Evolutionary conservation across 1,140 invertebrate genomes (phyloP), one percentile per base, ranked within the genome.

Genomic region (Bombus vancouverensis): DNA sequence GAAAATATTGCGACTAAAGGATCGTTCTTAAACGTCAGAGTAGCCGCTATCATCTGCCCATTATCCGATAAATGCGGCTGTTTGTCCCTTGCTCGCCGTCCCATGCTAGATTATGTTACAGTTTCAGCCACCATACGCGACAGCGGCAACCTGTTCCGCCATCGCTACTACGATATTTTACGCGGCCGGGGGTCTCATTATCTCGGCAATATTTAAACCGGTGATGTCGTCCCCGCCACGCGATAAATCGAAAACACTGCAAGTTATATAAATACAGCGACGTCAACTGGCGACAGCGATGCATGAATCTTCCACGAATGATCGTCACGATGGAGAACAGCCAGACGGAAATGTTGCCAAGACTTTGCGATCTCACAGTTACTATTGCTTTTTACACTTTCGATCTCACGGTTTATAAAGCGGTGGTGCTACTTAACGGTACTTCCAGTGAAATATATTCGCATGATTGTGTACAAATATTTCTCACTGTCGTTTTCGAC

Each of bases 261-360:
- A 34, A 42, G 39, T 42, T 65, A 57, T 79, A 79, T 72, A 79
- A 78, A 84, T 80, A 84, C 32, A 53, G 44, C 66, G 44, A 37
- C 28, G 22, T 25, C 5, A n/a, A 62, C 59, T 22, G 47, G 12
- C n/a, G 74, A 83, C 81, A 83, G 47, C 28, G 47, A n/a, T 65
- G 62, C 66, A 44, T 72, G 47, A 39, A 28, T 70, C 25, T 34
- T 13, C 25, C 13, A 15, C 62, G 44, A 66, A 42, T 32, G 74
- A 47, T 44, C 44, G 32, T 18, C 47, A 68, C 12, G 53, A 37
- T 66, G 85, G 85, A 83, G 44, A 66, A 59, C 39, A n/a, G 74
- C 74, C 74, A 87, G 73, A 77, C 25, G n/a, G 42, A 53, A 57
- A 22, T 25, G 79, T 12, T 86, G 73, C 81, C 81, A 85, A 87